Evolutionary conservation across 2,888 invertebrate species (phyloP).

Genomic region (Apomyelois bistriatella): DNA sequence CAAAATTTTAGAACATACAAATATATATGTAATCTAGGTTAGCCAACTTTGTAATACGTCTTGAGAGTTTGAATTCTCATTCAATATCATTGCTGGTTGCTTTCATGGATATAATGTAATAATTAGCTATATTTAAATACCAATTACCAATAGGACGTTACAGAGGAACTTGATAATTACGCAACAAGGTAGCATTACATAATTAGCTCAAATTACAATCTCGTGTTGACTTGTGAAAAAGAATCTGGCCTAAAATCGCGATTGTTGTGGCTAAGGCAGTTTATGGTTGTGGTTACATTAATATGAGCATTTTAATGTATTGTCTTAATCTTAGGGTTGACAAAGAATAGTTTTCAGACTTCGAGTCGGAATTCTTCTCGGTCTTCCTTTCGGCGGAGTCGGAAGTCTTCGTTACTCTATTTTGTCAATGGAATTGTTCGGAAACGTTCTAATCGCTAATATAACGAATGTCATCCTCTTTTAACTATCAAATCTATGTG

Average conservation of each 20-base stretch:
- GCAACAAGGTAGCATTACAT: background rate
- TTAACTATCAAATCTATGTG: no score
- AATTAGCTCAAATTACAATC: constrained; percentile 4
- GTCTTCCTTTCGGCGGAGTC: no score
- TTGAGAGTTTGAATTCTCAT: no score
- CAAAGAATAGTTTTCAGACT: background rate
- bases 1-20: no score
- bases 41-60: no score
- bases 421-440: no score
- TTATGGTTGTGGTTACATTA: background rate
- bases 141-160: background rate
- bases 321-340: background rate
- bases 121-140: background rate
- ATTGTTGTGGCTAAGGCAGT: constrained; percentile 34
- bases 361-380: no score
- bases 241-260: constrained; percentile 23
- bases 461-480: no score
- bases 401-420: no score
- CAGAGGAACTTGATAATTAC: background rate
- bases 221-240: constrained; percentile 10
- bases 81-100: no score
- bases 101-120: background rate
- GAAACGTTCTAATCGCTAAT: no score
- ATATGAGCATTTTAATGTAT: constrained; percentile 7
- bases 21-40: no score